Base-by-base conservation (phyloP, 1,140 invertebrate species). In the Rhagoletis pomonella region DNA sequence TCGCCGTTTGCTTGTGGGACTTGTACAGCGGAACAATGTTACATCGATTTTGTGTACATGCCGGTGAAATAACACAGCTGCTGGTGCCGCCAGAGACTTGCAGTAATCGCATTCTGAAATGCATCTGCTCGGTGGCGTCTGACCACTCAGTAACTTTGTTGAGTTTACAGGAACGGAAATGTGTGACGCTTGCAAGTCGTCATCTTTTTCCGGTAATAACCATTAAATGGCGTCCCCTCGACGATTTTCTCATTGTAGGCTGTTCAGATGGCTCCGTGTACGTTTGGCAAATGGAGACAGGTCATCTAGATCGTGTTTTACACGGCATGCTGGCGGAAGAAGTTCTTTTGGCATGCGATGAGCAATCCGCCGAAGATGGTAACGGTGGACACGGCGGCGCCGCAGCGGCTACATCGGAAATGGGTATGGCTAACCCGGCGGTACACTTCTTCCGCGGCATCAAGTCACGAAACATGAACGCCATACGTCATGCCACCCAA, bases 261-360 rank as follows among this genome's bases (percentile, higher is more conserved):
- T 99, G 98, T 92, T 97, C 97, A 12, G 99, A 99, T 94, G 98
- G 98, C 17, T 98, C 98, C 6, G 98, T 99, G 10, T 99, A 99
- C 93, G 98, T 99, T 1, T 99, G 99, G 99, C 98, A 99, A 95
- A 99, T 99, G 98, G 99, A 99, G 94, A 99, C 99, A 69, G 98
- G 98, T 3, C 98, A 99, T 93, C 93, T 99, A 87, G 99, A 99
- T 94, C 95, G 99, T 81, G 98, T 99, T 44, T 94, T 99, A 0
- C 97, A 99, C 93, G 96, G 96, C 64, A 97, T 99, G 92, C 96
- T 97, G 87, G 98, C 98, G 1, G 98, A 99, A 93, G 99, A 99
- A 91, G 98, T 99, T 19, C 93, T 99, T 9, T 96, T 96, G 87
- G 99, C 99, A 2, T 99, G 98, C 92, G 98, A 99, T 93, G 98